A percentile compares a stretch with the other conserved stretches of the same genome.
Evolutionary conservation across 2,113 vertebrate genomes (phyloP).

Genomic region (Reinhardtius hippoglossoides): DNA sequence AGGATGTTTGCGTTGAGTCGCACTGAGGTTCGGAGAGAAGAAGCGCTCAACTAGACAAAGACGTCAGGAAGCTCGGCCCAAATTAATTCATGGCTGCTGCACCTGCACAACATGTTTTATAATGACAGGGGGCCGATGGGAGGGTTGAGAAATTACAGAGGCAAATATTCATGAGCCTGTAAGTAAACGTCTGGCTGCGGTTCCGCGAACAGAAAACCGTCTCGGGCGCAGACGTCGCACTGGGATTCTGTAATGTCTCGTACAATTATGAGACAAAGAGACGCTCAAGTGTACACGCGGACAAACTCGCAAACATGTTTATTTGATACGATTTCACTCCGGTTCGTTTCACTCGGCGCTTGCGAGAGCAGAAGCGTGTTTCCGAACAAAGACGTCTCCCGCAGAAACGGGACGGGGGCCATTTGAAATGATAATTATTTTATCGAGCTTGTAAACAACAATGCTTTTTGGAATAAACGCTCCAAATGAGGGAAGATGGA

Average conservation of each 20-base stretch:
- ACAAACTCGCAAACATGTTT: conserved; percentile 47
- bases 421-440: background rate
- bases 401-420: too few relatives aligned
- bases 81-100: conserved; percentile 53
- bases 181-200: background rate
- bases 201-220: conserved; percentile 8
- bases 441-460: background rate
- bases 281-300: background rate
- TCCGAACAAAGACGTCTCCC: conserved; percentile 43
- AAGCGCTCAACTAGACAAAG: background rate
- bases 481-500: background rate
- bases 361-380: conserved; percentile 9
- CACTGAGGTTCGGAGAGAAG: conserved; percentile 4
- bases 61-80: background rate
- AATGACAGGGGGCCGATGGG: conserved; percentile 4
- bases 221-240: background rate
- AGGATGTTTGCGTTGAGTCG: background rate
- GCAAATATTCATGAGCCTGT: conserved; percentile 12
- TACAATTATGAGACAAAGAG: conserved; percentile 16
- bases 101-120: conserved; percentile 76
- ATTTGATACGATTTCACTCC: conserved; percentile 72
- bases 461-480: background rate
- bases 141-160: conserved; percentile 11
- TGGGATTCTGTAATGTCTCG: conserved; percentile 6
- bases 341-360: conserved; percentile 69